A percentile compares a stretch with the other conserved stretches of the same genome.
These are phyloP conservation scores for Teleogryllus occipitalis DNA, from an alignment of 1,140 invertebrate genomes.

Conservation along the genomic window DNA sequence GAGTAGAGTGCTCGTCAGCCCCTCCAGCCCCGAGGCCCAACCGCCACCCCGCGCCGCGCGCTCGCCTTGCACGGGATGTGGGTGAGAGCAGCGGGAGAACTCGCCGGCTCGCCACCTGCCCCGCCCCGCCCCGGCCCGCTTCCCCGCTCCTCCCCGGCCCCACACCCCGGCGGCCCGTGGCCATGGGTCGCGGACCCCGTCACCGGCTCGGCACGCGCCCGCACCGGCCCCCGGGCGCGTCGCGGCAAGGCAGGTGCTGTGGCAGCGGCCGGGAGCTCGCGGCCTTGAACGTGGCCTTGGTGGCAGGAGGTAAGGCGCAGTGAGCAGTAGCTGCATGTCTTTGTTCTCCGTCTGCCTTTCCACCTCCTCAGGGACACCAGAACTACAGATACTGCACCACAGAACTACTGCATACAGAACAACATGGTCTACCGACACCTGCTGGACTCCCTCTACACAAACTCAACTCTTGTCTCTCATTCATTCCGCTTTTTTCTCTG, in stretches of 20 bases:
- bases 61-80: too few relatives aligned
- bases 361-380: not conserved
- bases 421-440: conserved; percentile 14
- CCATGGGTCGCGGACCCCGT: too few relatives aligned
- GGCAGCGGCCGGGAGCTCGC: not conserved
- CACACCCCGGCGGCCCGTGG: too few relatives aligned
- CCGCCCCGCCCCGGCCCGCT: too few relatives aligned
- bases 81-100: too few relatives aligned
- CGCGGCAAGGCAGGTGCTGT: not conserved
- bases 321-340: conserved; percentile 21
- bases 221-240: too few relatives aligned
- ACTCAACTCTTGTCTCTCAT: conserved; percentile 7
- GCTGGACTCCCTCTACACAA: conserved; percentile 13
- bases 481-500: conserved; percentile 18
- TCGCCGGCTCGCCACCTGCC: too few relatives aligned
- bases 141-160: not conserved
- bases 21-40: too few relatives aligned
- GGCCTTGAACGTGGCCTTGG: not conserved
- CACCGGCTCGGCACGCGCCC: not conserved
- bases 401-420: not conserved
- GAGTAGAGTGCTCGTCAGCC: too few relatives aligned
- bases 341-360: conserved; percentile 7
- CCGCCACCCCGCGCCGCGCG: too few relatives aligned
- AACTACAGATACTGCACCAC: conserved; percentile 10
- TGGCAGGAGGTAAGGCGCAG: conserved; percentile 20